A percentile compares a stretch with the other conserved stretches of the same genome.
phyloP scores from a whole-genome alignment of 2,797 vertebrate species.

The Okamejei kenojei region DNA sequence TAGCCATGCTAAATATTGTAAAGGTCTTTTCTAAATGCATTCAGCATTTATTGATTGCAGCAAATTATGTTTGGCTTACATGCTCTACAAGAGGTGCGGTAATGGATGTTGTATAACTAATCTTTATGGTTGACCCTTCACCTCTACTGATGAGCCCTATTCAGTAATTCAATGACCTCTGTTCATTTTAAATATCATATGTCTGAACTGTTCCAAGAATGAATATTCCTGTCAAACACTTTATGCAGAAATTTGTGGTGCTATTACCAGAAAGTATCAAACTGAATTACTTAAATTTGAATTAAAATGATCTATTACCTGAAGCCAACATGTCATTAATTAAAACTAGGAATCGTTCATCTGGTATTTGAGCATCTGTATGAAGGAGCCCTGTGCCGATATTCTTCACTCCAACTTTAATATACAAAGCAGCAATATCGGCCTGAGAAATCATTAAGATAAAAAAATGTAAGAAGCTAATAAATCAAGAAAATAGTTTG shows the following conservation, averaged over 20 bases:
- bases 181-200: slow-evolving; percentile 64
- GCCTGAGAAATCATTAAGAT: slow-evolving; percentile 50
- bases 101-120: slow-evolving; percentile 77
- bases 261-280: slow-evolving; percentile 50
- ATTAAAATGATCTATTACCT: slow-evolving; percentile 46
- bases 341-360: slow-evolving; percentile 63
- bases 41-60: slow-evolving; percentile 94
- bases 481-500: slow-evolving; percentile 39
- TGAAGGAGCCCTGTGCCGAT: slow-evolving; percentile 62
- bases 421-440: slow-evolving; percentile 67
- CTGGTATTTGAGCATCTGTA: slow-evolving; percentile 60
- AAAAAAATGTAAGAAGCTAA: slow-evolving; percentile 39
- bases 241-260: slow-evolving; percentile 51
- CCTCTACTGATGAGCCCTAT: slow-evolving; percentile 95
- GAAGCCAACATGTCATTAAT: slow-evolving; percentile 62
- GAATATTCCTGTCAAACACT: slow-evolving; percentile 74
- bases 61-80: slow-evolving; percentile 88
- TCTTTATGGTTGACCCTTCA: slow-evolving; percentile 83
- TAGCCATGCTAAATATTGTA: slow-evolving; percentile 22
- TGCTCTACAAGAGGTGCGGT: slow-evolving; percentile 79
- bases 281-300: slow-evolving; percentile 42
- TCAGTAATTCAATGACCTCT: slow-evolving; percentile 80
- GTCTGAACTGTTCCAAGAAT: slow-evolving; percentile 72
- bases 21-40: slow-evolving; percentile 75
- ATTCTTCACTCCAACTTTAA: slow-evolving; percentile 68